Percentiles rank a stretch among this genome's conserved stretches.
Conservation (phyloP, 2,113 vertebrate genomes). For the Ptilonorhynchus violaceus region DNA sequence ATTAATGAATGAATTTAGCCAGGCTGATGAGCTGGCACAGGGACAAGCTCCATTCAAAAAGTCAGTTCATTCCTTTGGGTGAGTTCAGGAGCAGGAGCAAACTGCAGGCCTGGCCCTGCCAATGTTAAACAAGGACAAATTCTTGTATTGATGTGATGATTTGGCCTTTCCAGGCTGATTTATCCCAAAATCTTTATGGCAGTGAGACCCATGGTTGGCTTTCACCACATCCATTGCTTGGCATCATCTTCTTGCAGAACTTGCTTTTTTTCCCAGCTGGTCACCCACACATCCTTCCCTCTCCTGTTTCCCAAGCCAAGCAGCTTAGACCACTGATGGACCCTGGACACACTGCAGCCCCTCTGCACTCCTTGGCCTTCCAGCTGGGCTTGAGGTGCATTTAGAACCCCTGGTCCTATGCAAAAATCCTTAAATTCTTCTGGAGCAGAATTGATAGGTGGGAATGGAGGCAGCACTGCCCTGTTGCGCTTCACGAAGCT, state of each 20-base stretch:
- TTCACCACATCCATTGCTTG: background rate
- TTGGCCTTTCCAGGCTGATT: background rate
- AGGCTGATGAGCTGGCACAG: background rate
- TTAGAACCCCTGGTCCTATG: background rate
- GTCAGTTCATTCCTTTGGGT: background rate
- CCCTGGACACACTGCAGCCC: background rate
- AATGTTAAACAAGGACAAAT: background rate
- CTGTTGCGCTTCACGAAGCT: rapidly evolving
- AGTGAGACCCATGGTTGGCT: background rate
- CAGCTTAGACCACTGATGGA: background rate
- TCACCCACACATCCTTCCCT: rapidly evolving
- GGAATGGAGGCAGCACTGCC: background rate
- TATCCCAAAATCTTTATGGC: background rate
- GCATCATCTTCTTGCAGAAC: background rate
- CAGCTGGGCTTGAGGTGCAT: background rate
- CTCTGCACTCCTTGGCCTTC: background rate
- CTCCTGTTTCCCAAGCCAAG: background rate
- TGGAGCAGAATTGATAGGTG: background rate
- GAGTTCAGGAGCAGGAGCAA: background rate
- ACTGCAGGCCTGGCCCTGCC: background rate
- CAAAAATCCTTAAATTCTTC: background rate
- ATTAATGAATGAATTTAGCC: background rate
- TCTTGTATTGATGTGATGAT: background rate
- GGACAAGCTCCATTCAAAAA: background rate
- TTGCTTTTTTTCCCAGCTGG: background rate